Percentiles rank a stretch among this genome's conserved stretches.
phyloP scores from a whole-genome alignment of 2,888 invertebrate genomes.

The Autographa pulchrina region DNA sequence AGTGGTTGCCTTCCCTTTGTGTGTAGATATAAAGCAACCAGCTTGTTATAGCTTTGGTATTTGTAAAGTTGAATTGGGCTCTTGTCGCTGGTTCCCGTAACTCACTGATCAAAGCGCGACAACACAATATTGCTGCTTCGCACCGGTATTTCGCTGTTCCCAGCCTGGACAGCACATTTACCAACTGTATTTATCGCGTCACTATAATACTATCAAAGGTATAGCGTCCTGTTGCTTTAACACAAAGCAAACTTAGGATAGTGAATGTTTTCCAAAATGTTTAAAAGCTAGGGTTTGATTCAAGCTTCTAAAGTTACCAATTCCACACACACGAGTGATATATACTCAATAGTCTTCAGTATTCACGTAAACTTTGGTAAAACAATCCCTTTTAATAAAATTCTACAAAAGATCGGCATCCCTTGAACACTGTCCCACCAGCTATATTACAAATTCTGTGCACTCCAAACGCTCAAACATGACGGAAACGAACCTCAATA shows the following conservation, averaged over 20 bases:
- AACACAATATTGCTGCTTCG: not conserved
- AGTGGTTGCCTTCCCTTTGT: not conserved
- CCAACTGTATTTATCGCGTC: not conserved
- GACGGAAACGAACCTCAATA: conserved; percentile 37
- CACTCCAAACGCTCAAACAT: conserved; percentile 33
- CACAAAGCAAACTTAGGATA: not conserved
- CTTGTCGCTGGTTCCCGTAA: not conserved
- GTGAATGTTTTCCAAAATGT: no score
- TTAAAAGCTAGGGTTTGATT: no score
- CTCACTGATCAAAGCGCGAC: not conserved
- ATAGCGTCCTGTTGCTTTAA: not conserved
- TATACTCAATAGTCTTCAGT: not conserved
- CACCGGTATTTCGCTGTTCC: not conserved
- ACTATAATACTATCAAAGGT: not conserved
- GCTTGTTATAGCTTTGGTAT: not conserved
- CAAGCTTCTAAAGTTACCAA: not conserved
- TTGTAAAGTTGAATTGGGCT: not conserved
- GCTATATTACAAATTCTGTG: conserved; percentile 36
- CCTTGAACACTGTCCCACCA: conserved; percentile 16
- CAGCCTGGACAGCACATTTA: not conserved
- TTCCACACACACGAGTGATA: not conserved
- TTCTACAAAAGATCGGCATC: not conserved
- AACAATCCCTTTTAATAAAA: conserved; percentile 16
- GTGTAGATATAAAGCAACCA: not conserved
- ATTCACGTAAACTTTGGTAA: conserved; percentile 1